Evolutionary conservation across 1,140 invertebrate genomes (phyloP).

Genomic region (Pomacea maculata): DNA sequence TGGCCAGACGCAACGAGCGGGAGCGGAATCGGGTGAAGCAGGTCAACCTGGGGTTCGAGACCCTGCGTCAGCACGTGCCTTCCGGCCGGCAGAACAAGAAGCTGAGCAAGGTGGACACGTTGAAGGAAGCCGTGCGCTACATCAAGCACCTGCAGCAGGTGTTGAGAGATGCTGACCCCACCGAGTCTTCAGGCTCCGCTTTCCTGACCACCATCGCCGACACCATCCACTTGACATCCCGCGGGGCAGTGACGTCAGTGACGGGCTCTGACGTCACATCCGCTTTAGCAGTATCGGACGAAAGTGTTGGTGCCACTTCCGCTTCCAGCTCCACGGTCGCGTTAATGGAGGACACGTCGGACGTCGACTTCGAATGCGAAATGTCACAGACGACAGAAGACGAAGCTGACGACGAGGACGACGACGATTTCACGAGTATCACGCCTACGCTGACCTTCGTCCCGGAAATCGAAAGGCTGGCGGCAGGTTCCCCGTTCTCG

Average conservation of each 20-base stretch:
- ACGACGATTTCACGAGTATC: background rate
- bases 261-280: constrained; percentile 68
- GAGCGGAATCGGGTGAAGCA: constrained; percentile 94
- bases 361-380: background rate
- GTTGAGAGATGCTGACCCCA: constrained; percentile 69
- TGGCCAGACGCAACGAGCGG: constrained; percentile 88
- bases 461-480: background rate
- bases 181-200: background rate
- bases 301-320: background rate
- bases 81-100: constrained; percentile 55
- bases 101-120: constrained; percentile 87
- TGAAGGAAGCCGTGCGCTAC: constrained; percentile 93
- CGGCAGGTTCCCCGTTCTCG: background rate
- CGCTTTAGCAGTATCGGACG: background rate
- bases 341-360: background rate
- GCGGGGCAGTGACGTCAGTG: constrained; percentile 69
- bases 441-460: background rate
- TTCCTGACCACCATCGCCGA: constrained; percentile 24
- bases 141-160: constrained; percentile 86
- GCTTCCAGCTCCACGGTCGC: background rate
- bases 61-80: constrained; percentile 56
- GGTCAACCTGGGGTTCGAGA: constrained; percentile 76
- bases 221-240: constrained; percentile 18
- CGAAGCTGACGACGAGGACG: background rate
- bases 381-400: background rate